Conservation (phyloP, 2,888 invertebrate genomes). For the Timandra comae region DNA sequence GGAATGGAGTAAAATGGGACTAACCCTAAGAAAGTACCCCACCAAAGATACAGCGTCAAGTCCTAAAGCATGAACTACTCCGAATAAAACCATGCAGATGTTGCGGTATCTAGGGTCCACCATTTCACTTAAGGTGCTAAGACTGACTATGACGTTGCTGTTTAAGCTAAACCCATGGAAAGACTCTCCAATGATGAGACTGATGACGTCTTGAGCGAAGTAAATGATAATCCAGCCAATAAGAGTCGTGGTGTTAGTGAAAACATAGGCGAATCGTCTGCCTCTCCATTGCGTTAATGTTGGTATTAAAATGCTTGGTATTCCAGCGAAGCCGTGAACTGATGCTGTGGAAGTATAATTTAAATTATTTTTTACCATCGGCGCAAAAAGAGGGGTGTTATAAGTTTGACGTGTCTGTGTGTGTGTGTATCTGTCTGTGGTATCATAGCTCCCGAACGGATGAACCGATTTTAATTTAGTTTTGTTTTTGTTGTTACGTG, state of each 20-base stretch:
- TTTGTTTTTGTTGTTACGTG: no score
- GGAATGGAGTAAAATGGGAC: no score
- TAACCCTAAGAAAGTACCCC: slow-evolving; percentile 15
- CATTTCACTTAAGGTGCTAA: slow-evolving; percentile 18
- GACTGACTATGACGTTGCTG: slow-evolving; percentile 10
- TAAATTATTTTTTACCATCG: no score
- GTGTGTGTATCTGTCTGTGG: no score
- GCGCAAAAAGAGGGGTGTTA: no score
- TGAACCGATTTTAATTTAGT: no score
- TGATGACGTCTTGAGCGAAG: slow-evolving; percentile 2
- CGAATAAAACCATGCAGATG: slow-evolving; percentile 10
- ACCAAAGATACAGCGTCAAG: slow-evolving; percentile 8
- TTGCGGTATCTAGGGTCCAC: slow-evolving; percentile 17
- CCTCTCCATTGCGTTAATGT: slow-evolving; percentile 19
- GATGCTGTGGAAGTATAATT: no score
- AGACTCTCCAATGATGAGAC: slow-evolving; percentile 15
- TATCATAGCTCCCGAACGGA: no score
- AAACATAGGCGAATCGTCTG: slow-evolving; percentile 15
- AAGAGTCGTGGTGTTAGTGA: slow-evolving; percentile 11
- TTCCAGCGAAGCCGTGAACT: slow-evolving; percentile 20
- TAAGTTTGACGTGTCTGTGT: no score
- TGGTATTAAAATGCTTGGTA: slow-evolving; percentile 19
- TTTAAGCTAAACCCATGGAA: slow-evolving; percentile 17
- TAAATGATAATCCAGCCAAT: slow-evolving; percentile 16
- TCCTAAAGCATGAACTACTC: slow-evolving; percentile 9